Conservation (phyloP, 1,140 invertebrate genomes). For the Lycorma delicatula region DNA sequence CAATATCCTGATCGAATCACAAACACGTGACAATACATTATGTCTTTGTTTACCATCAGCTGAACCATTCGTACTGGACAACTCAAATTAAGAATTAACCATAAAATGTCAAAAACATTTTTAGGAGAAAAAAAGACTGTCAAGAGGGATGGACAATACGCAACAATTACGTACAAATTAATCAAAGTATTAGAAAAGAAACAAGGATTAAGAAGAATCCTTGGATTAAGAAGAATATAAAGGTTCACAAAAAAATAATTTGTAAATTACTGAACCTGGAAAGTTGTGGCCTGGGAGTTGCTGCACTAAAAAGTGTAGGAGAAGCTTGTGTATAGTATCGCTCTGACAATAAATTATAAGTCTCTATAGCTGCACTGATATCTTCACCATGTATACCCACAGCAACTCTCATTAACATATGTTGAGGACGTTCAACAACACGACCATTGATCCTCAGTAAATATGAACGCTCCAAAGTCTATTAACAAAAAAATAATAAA, state of each 20-base stretch:
- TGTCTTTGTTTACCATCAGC: too few relatives aligned
- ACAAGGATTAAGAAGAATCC: not conserved
- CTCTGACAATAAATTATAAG: conserved; percentile 93
- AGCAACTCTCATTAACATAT: conserved; percentile 97
- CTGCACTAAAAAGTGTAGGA: conserved; percentile 93
- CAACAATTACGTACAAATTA: too few relatives aligned
- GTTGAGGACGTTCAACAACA: conserved; percentile 93
- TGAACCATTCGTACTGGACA: too few relatives aligned
- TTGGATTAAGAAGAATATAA: too few relatives aligned
- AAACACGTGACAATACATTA: too few relatives aligned
- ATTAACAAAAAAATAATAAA: conserved; percentile 17
- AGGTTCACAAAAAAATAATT: not conserved
- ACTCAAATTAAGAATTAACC: too few relatives aligned
- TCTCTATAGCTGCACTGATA: conserved; percentile 88
- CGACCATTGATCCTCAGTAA: conserved; percentile 89
- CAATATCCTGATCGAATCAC: too few relatives aligned
- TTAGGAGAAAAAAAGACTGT: too few relatives aligned
- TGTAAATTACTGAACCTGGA: conserved; percentile 50
- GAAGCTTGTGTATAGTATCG: conserved; percentile 97
- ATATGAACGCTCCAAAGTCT: conserved; percentile 92
- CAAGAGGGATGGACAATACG: too few relatives aligned
- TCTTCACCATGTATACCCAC: conserved; percentile 95
- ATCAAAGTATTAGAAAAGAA: not conserved
- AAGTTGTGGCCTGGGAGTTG: conserved; percentile 83
- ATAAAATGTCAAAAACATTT: too few relatives aligned